Percentiles rank a stretch among this genome's conserved stretches.
Evolutionary conservation across 37 sponge, comb jelly and placozoan genomes (phyloP).

Genomic region (Haliclona indistincta): DNA sequence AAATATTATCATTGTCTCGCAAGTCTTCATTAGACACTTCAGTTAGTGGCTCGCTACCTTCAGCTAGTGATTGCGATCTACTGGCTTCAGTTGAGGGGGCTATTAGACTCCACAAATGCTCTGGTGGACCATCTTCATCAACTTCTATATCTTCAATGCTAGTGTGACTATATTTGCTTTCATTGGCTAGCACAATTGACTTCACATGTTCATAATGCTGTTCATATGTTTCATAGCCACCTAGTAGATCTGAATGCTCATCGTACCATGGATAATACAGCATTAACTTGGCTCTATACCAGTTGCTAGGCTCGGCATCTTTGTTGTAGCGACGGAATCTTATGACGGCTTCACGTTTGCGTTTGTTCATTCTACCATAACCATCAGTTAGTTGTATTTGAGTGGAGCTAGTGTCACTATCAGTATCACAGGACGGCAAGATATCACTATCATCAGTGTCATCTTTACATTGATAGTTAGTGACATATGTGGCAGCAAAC

Average conservation of each 20-base stretch:
- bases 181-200: neutral
- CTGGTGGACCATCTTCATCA: conserved; percentile 10
- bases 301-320: conserved; percentile 11
- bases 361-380: conserved; percentile 17
- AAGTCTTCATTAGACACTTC: neutral
- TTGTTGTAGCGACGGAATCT: conserved; percentile 4
- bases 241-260: conserved; percentile 13
- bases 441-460: neutral
- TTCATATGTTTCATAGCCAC: neutral
- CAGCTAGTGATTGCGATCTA: neutral
- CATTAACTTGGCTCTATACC: conserved; percentile 12
- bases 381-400: neutral
- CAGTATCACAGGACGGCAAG: neutral
- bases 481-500: conserved; percentile 31
- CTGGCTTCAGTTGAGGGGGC: conserved; percentile 15
- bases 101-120: conserved; percentile 24
- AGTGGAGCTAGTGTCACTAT: neutral
- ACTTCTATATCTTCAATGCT: neutral
- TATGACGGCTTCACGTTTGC: conserved; percentile 9
- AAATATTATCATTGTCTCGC: neutral
- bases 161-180: neutral
- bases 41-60: conserved; percentile 14
- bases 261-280: conserved; percentile 25
- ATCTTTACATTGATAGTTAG: neutral
- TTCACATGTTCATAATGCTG: neutral